A percentile compares a stretch with the other conserved stretches of the same genome.
Evolutionary conservation across 2,797 vertebrate species (phyloP).

Genomic region (Macrochelys suwanniensis): DNA sequence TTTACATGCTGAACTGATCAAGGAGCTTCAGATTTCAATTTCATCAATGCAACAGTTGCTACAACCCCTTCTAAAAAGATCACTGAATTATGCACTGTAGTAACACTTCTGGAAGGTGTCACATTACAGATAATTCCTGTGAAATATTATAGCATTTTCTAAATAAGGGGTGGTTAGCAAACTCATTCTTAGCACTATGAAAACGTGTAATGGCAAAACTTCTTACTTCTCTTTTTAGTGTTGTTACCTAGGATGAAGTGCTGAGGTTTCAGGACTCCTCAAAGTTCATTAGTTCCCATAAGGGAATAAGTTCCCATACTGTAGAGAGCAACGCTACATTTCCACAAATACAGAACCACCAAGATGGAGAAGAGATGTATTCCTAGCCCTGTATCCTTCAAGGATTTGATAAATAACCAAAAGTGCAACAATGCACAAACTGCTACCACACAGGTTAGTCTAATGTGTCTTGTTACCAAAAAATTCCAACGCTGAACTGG

Average conservation of each 20-base stretch:
- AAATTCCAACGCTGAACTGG: neutral
- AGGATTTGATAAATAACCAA: conserved; percentile 46
- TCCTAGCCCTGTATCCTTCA: conserved; percentile 47
- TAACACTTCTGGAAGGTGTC: conserved; percentile 23
- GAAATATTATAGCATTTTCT: neutral
- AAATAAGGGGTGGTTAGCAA: neutral
- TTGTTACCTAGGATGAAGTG: conserved; percentile 8
- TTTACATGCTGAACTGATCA: neutral
- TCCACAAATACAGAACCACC: neutral
- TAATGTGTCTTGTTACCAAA: neutral
- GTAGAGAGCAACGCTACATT: neutral
- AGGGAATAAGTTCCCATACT: neutral
- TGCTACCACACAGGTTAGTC: conserved; percentile 18
- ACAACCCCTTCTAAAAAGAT: neutral
- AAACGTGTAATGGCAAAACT: neutral
- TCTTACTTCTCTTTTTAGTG: neutral
- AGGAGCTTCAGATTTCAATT: neutral
- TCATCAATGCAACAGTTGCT: neutral
- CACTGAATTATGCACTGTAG: conserved; percentile 55
- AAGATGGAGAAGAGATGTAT: conserved; percentile 33
- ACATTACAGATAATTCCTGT: neutral
- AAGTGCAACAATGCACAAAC: conserved; percentile 29
- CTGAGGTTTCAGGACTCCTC: neutral
- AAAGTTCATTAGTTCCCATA: conserved; percentile 29
- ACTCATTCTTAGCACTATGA: neutral